Conservation (phyloP, 2,888 invertebrate genomes). For the Hoplodrina blanda region DNA sequence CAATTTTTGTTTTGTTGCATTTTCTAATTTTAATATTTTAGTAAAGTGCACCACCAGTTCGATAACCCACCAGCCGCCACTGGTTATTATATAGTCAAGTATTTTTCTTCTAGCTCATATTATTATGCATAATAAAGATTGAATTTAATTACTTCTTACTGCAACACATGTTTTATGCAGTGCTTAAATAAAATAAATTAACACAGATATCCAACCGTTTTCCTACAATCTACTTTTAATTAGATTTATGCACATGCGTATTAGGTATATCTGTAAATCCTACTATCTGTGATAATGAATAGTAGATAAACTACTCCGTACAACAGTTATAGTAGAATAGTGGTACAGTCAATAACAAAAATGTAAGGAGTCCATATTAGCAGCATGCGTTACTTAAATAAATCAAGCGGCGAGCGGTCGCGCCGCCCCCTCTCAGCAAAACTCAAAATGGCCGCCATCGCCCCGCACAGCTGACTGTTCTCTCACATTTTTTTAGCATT, state of each 20-base stretch:
- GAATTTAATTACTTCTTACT: conserved; percentile 9
- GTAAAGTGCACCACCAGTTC: too few species aligned
- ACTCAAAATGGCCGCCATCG: conserved; percentile 84
- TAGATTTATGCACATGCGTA: not conserved
- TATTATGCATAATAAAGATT: conserved; percentile 13
- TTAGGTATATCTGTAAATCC: not conserved
- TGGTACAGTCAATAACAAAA: conserved; percentile 76
- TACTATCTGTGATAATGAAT: not conserved
- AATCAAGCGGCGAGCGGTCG: conserved; percentile 78
- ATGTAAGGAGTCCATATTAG: conserved; percentile 70
- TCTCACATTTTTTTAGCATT: conserved; percentile 77
- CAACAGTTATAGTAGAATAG: conserved; percentile 13
- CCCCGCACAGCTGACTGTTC: conserved; percentile 81
- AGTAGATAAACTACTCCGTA: conserved; percentile 4
- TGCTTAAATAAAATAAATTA: conserved; percentile 6
- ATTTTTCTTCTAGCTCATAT: conserved; percentile 2
- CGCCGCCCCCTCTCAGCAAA: conserved; percentile 76
- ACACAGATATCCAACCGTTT: not conserved
- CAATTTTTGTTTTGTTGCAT: too few species aligned
- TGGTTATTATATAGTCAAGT: not conserved
- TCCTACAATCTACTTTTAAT: not conserved
- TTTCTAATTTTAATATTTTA: too few species aligned
- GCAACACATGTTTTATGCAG: not conserved
- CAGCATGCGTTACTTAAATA: conserved; percentile 77
- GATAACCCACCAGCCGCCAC: too few species aligned